These are phyloP conservation scores for Callorhinus ursinus DNA, from an alignment of 2,113 vertebrate genomes.

Conservation along the genomic window DNA sequence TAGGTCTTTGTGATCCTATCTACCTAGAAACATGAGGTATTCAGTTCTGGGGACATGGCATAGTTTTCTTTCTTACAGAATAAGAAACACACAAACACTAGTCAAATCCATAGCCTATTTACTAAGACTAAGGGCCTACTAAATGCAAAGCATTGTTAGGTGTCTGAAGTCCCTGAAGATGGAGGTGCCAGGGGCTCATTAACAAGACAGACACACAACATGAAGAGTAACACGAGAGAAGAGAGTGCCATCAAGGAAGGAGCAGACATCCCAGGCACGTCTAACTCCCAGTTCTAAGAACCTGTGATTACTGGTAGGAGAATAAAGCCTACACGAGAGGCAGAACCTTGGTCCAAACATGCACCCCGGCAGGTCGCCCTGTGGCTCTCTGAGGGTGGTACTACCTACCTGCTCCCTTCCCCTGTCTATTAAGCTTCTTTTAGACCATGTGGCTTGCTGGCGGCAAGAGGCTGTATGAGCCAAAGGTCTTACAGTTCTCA, in stretches of 20 bases:
- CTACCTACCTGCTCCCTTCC: not conserved
- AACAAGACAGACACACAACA: not conserved
- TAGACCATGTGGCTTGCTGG: not conserved
- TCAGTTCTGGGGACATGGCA: not conserved
- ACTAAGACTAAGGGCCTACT: not conserved
- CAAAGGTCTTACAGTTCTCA: not conserved
- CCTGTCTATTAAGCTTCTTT: not conserved
- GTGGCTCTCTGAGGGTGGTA: too few species aligned
- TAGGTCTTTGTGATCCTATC: not conserved
- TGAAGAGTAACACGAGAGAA: not conserved
- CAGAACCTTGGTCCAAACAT: not conserved
- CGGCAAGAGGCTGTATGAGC: not conserved
- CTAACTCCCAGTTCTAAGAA: not conserved
- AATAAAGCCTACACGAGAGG: not conserved
- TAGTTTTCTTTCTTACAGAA: not conserved
- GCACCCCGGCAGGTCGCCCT: not conserved
- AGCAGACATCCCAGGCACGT: not conserved
- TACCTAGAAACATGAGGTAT: not conserved
- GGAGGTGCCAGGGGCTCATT: not conserved
- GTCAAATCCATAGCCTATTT: not conserved
- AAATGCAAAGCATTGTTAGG: not conserved
- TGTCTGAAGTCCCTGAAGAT: not conserved
- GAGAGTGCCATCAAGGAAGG: not conserved
- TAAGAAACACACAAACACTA: not conserved
- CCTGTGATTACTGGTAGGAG: not conserved